Evolutionary conservation across 2,888 invertebrate genomes (phyloP), one percentile per base, ranked within the genome.

Genomic region (Drosophila recens): DNA sequence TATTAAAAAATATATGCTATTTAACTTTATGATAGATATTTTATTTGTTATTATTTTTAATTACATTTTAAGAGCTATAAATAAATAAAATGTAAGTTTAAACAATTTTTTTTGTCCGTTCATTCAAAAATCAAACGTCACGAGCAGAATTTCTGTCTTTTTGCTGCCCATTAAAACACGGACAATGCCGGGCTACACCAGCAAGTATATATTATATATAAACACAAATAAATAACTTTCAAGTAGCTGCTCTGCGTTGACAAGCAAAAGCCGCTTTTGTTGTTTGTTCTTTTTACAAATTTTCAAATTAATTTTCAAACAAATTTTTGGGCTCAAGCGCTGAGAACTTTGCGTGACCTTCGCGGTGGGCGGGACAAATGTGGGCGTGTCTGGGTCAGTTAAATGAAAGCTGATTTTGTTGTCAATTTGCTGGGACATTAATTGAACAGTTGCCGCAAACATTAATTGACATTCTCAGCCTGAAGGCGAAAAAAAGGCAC

Each of bases 391-490:
- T 33, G 10, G 38, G 48, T 27, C 17, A 56, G 61, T 43, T 15
- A 20, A 56, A 42, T 38, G 30, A 52, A 58, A 53, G 38, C 3
- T 23, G 23, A 67, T 72, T 77, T 65, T 58, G 34, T 61, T 67
- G 77, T 75, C 76, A 70, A 87, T 84, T 87, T 87, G 67, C 67
- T 69, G 79, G 51, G 57, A 85, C 79, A 84, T 79, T 79, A 81
- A 87, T 87, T 81, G 75, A 75, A 78, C 70, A 83, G 57, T 68
- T 65, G 51, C 13, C 49, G 38, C 45, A 46, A 46, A 49, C 15
- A 54, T 67, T 49, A 67, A 62, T 63, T 67, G 51, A 63, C 68
- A 79, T 34, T 74, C 27, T 57, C 36, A n/a, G 20, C 10, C 20
- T 20, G 27, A 40, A n/a, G 4, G 40, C 5, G 9, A 13, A 40